phyloP scores from a whole-genome alignment of 2,888 invertebrate species.

The Leptopilina syphax region DNA sequence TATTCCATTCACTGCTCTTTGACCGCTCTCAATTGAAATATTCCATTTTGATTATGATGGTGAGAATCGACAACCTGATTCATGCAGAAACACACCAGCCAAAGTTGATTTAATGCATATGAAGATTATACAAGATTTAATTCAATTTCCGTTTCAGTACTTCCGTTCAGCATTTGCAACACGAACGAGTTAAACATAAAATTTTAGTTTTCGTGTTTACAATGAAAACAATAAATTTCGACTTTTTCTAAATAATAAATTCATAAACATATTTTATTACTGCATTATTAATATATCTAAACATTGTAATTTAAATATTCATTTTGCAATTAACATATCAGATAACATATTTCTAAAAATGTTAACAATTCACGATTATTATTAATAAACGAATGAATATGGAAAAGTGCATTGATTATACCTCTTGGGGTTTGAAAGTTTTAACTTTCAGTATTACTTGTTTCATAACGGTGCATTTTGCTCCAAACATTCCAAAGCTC shows the following conservation, averaged over 20 bases:
- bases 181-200: not conserved
- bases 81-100: not conserved
- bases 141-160: not conserved
- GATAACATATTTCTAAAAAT: not conserved
- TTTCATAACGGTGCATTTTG: not conserved
- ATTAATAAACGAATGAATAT: not conserved
- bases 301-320: too few relatives aligned
- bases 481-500: slow-evolving; percentile 5
- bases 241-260: too few relatives aligned
- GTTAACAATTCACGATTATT: not conserved
- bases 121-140: slow-evolving; percentile 17
- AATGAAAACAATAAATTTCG: too few relatives aligned
- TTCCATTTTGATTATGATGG: slow-evolving; percentile 6
- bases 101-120: slow-evolving; percentile 9
- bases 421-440: not conserved
- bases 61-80: slow-evolving; percentile 12
- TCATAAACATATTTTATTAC: too few relatives aligned
- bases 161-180: not conserved
- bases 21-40: slow-evolving; percentile 6
- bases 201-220: not conserved
- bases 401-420: not conserved
- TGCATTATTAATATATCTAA: too few relatives aligned
- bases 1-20: slow-evolving; percentile 15
- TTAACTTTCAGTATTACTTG: not conserved
- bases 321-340: too few relatives aligned